These are phyloP conservation scores for Amphipoea lucens DNA, from an alignment of 2,888 invertebrate genomes.

Conservation along the genomic window DNA sequence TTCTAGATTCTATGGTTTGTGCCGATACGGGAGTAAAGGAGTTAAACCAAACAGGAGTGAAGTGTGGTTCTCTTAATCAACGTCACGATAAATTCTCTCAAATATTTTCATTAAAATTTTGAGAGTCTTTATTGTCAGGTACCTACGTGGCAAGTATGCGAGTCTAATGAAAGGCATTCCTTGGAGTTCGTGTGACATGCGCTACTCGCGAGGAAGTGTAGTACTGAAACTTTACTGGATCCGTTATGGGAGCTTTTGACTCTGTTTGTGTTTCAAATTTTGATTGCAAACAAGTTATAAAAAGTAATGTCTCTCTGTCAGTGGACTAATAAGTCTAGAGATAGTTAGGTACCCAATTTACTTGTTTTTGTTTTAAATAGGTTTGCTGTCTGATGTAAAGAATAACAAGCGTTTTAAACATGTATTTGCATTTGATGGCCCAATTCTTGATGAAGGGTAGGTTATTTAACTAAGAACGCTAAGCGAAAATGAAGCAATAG, in stretches of 20 bases:
- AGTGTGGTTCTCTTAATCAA: slow-evolving; percentile 80
- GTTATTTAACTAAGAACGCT: background rate
- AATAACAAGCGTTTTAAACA: too few species aligned
- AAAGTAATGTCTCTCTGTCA: background rate
- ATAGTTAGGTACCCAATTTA: too few species aligned
- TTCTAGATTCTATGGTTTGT: background rate
- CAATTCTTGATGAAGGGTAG: background rate
- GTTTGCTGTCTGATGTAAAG: too few species aligned
- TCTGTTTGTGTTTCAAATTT: background rate
- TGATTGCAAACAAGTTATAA: too few species aligned
- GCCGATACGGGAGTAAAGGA: background rate
- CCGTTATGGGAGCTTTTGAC: slow-evolving; percentile 17
- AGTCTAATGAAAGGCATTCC: slow-evolving; percentile 84
- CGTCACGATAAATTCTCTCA: slow-evolving; percentile 79
- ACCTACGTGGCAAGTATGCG: slow-evolving; percentile 76
- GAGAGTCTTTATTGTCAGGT: slow-evolving; percentile 75
- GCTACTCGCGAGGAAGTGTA: slow-evolving; percentile 48
- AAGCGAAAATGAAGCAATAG: background rate
- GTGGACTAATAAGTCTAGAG: too few species aligned
- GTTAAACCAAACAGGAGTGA: slow-evolving; percentile 49
- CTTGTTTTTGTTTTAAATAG: background rate
- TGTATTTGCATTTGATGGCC: background rate
- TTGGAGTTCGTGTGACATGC: slow-evolving; percentile 54
- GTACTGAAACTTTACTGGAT: slow-evolving; percentile 49
- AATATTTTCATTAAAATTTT: slow-evolving; percentile 86